Evolutionary conservation across 1,140 invertebrate species (phyloP).

Genomic region (Eurytemora carolleeae): DNA sequence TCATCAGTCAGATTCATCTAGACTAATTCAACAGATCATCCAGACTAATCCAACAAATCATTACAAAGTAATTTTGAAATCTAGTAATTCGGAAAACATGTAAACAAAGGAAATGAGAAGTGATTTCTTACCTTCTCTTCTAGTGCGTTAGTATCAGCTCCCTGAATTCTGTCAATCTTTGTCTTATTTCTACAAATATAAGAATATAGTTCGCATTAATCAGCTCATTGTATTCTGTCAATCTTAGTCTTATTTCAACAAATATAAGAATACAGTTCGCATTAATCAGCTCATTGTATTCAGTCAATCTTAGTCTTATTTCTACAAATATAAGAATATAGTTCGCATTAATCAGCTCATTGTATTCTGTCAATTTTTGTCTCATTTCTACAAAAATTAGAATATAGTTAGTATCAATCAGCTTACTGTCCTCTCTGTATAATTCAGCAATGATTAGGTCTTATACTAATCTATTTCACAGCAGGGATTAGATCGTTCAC

Average conservation of each 20-base stretch:
- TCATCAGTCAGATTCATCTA: no score
- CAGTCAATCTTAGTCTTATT: not conserved
- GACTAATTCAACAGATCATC: no score
- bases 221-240: not conserved
- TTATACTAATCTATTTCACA: no score
- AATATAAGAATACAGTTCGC: not conserved
- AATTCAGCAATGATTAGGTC: no score
- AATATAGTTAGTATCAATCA: no score
- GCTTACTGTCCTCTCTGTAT: no score
- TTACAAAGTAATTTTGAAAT: no score
- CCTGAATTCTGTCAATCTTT: not conserved
- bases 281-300: not conserved
- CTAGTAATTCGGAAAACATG: no score
- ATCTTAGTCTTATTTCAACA: not conserved
- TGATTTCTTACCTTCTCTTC: not conserved
- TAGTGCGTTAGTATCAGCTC: not conserved
- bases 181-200: not conserved
- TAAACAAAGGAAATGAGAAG: no score
- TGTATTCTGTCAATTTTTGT: not conserved
- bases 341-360: not conserved
- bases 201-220: not conserved
- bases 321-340: not conserved
- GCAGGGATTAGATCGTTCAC: no score
- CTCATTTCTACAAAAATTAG: no score
- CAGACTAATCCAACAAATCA: no score